Evolutionary conservation across 1,140 invertebrate species (phyloP).

Genomic region (Drosophila repletoides): DNA sequence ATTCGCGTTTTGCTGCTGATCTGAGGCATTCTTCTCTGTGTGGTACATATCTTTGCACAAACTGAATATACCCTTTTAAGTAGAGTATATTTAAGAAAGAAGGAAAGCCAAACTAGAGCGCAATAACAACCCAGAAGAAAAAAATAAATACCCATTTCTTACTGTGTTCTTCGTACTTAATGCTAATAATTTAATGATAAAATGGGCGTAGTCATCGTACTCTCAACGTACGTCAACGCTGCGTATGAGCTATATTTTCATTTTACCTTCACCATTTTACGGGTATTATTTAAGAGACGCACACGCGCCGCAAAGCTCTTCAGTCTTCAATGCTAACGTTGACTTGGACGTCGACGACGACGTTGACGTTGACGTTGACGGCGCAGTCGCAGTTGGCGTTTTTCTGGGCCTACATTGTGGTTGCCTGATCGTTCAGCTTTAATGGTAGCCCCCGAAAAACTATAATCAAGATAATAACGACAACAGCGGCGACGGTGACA

Average conservation of each 20-base stretch:
- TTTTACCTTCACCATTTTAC: background rate
- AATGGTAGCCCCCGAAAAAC: conserved; percentile 47
- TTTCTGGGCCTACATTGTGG: background rate
- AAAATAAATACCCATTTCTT: background rate
- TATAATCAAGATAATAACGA: conserved; percentile 50
- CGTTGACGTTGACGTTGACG: background rate
- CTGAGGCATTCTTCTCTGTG: too few species aligned
- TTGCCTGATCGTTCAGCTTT: conserved; percentile 35
- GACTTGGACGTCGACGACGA: too few species aligned
- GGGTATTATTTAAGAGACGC: background rate
- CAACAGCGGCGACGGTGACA: conserved; percentile 25
- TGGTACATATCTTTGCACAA: too few species aligned
- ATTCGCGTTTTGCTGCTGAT: too few species aligned
- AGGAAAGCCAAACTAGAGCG: background rate
- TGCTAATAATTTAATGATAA: conserved; percentile 17
- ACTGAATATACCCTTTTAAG: too few species aligned
- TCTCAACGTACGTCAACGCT: conserved; percentile 34
- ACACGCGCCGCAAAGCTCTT: conserved; percentile 22
- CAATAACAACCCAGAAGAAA: too few species aligned
- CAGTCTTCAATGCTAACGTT: background rate
- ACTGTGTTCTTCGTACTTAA: background rate
- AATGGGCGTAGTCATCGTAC: conserved; percentile 22
- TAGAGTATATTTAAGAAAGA: too few species aligned
- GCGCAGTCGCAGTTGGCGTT: background rate
- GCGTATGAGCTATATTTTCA: conserved; percentile 41